Evolutionary conservation across 2,113 vertebrate species (phyloP), one percentile per base, ranked within the genome.

Genomic region (Perognathus longimembris): DNA sequence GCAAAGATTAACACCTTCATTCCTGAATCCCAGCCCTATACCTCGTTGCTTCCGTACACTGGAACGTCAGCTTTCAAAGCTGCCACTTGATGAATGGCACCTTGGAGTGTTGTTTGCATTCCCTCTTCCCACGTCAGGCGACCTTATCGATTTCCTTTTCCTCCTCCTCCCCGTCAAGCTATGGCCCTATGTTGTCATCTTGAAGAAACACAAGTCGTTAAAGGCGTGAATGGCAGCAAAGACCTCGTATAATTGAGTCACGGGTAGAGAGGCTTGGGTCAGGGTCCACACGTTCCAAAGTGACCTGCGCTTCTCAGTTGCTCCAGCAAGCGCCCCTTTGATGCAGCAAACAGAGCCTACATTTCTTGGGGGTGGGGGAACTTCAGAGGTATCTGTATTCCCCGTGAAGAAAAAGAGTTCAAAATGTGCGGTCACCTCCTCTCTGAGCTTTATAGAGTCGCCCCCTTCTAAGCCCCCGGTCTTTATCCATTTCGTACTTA

Each of bases 1-100:
- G 85, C 14, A 14, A 40, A 45, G 45, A 15, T 97, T 96, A 96
- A 96, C 91, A 40, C 89, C 88, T 88, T 92, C 61, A 26, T 83
- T 15, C 24, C 57, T 20, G 84, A 80, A 73, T 80, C 63, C 74
- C 86, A 2, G 40, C 38, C 45, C 45, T 45, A 11, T 1, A 74
- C 32, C 40, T 64, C 10, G 8, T 84, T n/a, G 63, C n/a, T 89
- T 4, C 63, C 28, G 7, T 45, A 38, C 8, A 22, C 11, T 42
- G 34, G 20, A 70, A 45, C 3, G 20, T 26, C 50, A 73, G n/a
- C 30, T 79, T 54, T 66, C n/a, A 59, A 78, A 38, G 75, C 64
- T 26, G 50, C 42, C 77, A 76, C 54, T 38, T 40, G 57, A 45
- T 61, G 11, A 40, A 54, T 61, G 30, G 20, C 45, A 6, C 14